Evolutionary conservation across 2,797 vertebrate genomes (phyloP).

Genomic region (Rhodeus uyekii): DNA sequence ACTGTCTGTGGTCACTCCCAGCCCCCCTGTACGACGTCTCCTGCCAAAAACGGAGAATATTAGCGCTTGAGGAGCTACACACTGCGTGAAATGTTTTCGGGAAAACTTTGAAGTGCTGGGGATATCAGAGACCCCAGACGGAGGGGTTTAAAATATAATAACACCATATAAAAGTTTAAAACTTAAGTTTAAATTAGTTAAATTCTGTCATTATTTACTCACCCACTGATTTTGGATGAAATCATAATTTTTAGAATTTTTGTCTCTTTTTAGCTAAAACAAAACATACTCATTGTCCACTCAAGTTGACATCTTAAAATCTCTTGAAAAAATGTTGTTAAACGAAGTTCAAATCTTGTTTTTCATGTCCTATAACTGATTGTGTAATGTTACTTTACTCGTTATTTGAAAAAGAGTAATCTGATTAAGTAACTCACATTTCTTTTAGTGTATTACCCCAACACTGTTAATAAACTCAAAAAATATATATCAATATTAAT

Average conservation of each 20-base stretch:
- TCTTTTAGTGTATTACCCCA: background rate
- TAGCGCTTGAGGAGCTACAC: conserved; percentile 17
- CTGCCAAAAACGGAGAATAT: conserved; percentile 23
- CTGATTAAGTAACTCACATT: too few species aligned
- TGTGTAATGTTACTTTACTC: too few species aligned
- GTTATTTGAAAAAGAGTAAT: background rate
- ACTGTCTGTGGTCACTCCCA: conserved; percentile 33
- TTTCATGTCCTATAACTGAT: too few species aligned
- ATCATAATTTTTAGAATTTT: too few species aligned
- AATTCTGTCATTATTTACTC: background rate
- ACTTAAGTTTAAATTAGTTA: background rate
- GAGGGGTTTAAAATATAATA: background rate
- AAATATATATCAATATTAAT: background rate
- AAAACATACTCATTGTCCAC: too few species aligned
- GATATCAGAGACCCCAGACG: background rate
- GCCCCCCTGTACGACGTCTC: background rate
- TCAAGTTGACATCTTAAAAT: too few species aligned
- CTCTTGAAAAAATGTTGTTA: too few species aligned
- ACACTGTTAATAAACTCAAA: background rate
- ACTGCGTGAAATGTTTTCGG: background rate
- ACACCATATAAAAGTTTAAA: background rate
- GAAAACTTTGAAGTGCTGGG: background rate
- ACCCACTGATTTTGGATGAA: too few species aligned
- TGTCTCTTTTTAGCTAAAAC: too few species aligned
- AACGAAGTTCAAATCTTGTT: too few species aligned